A percentile compares a stretch with the other conserved stretches of the same genome.
phyloP scores from a whole-genome alignment of 2,113 vertebrate genomes.

The Spheniscus mendiculus region DNA sequence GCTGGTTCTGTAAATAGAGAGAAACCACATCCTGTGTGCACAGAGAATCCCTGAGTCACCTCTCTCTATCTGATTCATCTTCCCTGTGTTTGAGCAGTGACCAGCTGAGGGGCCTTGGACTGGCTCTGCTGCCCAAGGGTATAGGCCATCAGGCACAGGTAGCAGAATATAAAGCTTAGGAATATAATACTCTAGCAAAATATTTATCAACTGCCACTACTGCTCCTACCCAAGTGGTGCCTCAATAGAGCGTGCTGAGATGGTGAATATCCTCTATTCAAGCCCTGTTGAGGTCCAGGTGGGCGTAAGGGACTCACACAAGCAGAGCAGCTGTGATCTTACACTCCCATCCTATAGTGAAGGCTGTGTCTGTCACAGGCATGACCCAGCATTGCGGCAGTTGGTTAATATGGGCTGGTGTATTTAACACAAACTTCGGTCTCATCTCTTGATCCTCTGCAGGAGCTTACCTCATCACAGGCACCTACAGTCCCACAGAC shows the following conservation, averaged over 20 bases:
- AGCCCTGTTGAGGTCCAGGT: not conserved
- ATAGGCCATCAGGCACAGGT: not conserved
- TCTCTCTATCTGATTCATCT: not conserved
- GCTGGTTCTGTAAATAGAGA: slow-evolving; percentile 4
- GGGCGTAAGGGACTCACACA: not conserved
- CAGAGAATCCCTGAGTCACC: slow-evolving; percentile 49
- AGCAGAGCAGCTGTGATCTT: not conserved
- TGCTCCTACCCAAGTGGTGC: not conserved
- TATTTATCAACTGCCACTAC: not conserved
- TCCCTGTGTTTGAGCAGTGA: not conserved
- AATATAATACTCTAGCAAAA: not conserved
- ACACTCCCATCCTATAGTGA: not conserved
- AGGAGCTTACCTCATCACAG: not conserved
- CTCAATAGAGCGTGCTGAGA: not conserved
- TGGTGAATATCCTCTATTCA: not conserved
- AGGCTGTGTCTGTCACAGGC: not conserved
- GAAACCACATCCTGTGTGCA: not conserved
- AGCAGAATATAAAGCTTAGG: not conserved
- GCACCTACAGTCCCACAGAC: not conserved
- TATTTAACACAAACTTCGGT: not conserved
- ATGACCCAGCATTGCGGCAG: not conserved
- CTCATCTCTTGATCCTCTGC: not conserved
- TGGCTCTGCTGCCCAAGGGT: not conserved
- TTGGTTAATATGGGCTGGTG: not conserved
- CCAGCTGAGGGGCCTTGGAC: not conserved